Evolutionary conservation across 2,888 invertebrate species (phyloP), one percentile per base, ranked within the genome.

Genomic region (Sericinus montela): DNA sequence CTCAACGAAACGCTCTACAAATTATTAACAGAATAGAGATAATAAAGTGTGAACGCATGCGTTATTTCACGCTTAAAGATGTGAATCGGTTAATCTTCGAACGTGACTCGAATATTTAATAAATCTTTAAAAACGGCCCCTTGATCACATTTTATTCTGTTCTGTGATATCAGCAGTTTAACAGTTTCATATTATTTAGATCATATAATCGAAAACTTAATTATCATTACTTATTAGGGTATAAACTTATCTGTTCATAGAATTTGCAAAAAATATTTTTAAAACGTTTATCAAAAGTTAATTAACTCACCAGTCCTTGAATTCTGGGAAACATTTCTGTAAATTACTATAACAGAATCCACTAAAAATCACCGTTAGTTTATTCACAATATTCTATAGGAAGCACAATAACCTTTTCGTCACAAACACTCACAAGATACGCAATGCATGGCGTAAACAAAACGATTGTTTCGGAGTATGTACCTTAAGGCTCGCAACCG

Each of bases 291-390:
- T n/a, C 25, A 8, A 25, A 25, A 25, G 0, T 11, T 1, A n/a
- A 55, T 23, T 8, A 11, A 78, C 87, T 78, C 56, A 88, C 87
- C 86, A 88, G 66, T 67, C 86, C 86, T 59, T 88, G 87, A 59
- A 87, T 84, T 78, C 84, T 80, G 35, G 87, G 87, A 71, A 88
- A 86, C 87, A 88, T 88, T 57, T 52, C 47, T 45, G n/a, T 46
- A 6, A 16, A 13, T 13, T 37, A 3, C 30, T 28, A 28, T 44
- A 28, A 45, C 50, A 37, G 23, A 46, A 29, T 30, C 13, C 54
- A 57, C 55, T 54, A 51, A 59, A 8, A 66, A 62, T 63, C 56
- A 65, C 65, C 66, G 65, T 55, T 51, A 57, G 47, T 54, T 54
- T 63, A 69, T 67, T 55, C 53, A 45, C 52, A 57, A 62, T 55